A percentile compares a stretch with the other conserved stretches of the same genome.
These are phyloP conservation scores for Julus scanicus DNA, from an alignment of 2,888 invertebrate genomes.

Conservation along the genomic window DNA sequence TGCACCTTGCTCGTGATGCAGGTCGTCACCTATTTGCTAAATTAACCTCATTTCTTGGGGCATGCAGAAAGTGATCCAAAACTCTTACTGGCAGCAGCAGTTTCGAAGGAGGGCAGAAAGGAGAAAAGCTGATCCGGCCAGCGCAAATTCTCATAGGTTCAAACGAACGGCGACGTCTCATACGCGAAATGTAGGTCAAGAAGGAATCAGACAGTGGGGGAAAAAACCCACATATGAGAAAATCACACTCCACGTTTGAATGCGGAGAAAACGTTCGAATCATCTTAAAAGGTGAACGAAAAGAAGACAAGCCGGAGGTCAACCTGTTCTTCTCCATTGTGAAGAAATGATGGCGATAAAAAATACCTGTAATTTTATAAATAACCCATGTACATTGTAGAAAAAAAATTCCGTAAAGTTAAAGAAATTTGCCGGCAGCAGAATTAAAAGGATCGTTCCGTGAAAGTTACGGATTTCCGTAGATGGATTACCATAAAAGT, in stretches of 20 bases:
- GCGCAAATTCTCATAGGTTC: conserved; percentile 50
- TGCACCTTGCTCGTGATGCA: conserved; percentile 51
- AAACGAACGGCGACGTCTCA: conserved; percentile 34
- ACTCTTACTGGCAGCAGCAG: conserved; percentile 38
- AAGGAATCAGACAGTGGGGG: conserved; percentile 49
- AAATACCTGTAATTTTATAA: not conserved
- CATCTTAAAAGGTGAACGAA: not conserved
- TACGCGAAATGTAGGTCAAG: conserved; percentile 47
- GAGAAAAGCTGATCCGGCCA: conserved; percentile 20
- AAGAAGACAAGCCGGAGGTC: conserved; percentile 5
- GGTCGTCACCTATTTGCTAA: conserved; percentile 52
- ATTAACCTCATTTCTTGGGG: conserved; percentile 53
- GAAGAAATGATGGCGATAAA: not conserved
- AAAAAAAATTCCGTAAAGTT: too few relatives aligned
- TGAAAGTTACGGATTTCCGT: too few relatives aligned
- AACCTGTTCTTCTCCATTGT: conserved; percentile 1
- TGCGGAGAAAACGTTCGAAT: not conserved
- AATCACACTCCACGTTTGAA: not conserved
- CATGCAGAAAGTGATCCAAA: conserved; percentile 50
- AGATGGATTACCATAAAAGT: too few relatives aligned
- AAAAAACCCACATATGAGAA: not conserved
- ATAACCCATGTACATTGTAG: too few relatives aligned
- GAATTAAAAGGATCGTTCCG: too few relatives aligned
- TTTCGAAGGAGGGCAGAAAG: conserved; percentile 50
- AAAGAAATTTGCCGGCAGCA: too few relatives aligned